Base-by-base conservation (phyloP, 1,140 invertebrate genomes). In the Galleria mellonella region DNA sequence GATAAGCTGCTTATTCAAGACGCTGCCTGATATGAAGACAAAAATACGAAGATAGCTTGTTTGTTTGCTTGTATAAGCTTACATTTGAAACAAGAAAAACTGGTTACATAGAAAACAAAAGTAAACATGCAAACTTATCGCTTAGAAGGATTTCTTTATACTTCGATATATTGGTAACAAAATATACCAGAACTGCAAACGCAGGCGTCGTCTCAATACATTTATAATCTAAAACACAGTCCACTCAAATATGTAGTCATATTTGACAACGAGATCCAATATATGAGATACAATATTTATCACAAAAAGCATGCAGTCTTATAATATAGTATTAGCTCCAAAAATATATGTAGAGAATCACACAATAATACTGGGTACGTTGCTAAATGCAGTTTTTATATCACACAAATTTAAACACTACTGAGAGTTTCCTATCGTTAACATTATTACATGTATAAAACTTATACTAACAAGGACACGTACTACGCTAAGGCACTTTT, bases 291-390 rank as follows among this genome's bases (percentile, higher is more conserved):
- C 51, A 41, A 39, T 30, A 49, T 51, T 47, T 64, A 73, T 65
- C 61, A 64, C 62, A 72, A 51, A 63, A 66, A 63, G 59, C 60
- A 66, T 59, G 57, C 68, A 74, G 68, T 69, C 71, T 74, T 72
- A 71, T 32, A 39, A 23, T 38, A 33, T 11, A 14, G 39, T 39
- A 56, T 55, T 57, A 37, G 48, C 47, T 45, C 47, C 38, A 55
- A 56, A 60, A 51, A 45, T 55, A 58, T 56, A 3, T 23, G 17
- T 23, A 23, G 17, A 23, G 17, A 67, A 76, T 76, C 72, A 79
- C 72, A 76, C 65, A 56, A 58, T 76, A 79, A 76, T 76, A 79
- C 75, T 79, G 72, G 67, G 70, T 59, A 68, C 47, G 61, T 75
- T 51, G 55, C 43, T 3, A 51, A 63, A 67, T 51, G 36, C 30